phyloP scores from a whole-genome alignment of 2,797 vertebrate species.

The Sardinella longiceps region DNA sequence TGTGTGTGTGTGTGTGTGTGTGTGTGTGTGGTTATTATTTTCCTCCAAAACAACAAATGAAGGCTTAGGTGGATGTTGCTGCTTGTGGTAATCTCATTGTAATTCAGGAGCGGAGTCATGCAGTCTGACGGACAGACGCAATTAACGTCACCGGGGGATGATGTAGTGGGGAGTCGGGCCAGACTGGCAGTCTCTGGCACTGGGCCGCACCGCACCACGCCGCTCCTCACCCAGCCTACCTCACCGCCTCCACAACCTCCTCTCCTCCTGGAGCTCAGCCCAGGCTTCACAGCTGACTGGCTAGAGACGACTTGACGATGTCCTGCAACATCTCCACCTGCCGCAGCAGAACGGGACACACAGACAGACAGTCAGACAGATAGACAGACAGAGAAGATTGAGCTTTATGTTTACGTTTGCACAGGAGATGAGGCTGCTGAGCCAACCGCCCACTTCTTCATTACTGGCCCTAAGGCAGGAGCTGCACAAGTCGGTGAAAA shows the following conservation, averaged over 20 bases:
- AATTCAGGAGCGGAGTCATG: conserved; percentile 66
- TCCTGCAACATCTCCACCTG: conserved; percentile 60
- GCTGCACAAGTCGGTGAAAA: not conserved
- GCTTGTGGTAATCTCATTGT: conserved; percentile 60
- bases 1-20: not conserved
- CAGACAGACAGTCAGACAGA: not conserved
- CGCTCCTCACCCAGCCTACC: not conserved
- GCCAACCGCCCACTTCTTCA: not conserved
- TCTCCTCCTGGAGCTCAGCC: not conserved
- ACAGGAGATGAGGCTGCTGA: not conserved
- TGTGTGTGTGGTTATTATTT: not conserved
- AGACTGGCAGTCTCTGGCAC: conserved; percentile 28
- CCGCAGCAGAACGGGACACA: conserved; percentile 27
- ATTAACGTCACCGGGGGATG: conserved; percentile 31
- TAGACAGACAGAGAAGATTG: not conserved
- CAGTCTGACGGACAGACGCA: conserved; percentile 53
- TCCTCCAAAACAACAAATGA: conserved; percentile 36
- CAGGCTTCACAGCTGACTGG: conserved; percentile 58
- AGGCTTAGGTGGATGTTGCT: conserved; percentile 40
- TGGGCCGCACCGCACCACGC: not conserved
- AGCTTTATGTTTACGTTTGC: not conserved
- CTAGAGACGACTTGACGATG: conserved; percentile 53
- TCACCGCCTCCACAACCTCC: not conserved
- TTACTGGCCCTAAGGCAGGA: not conserved
- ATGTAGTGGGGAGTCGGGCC: conserved; percentile 33